Percentiles rank a stretch among this genome's conserved stretches.
Conservation (phyloP, 92 coral and sea anemone species). For the Muricea muricata region DNA sequence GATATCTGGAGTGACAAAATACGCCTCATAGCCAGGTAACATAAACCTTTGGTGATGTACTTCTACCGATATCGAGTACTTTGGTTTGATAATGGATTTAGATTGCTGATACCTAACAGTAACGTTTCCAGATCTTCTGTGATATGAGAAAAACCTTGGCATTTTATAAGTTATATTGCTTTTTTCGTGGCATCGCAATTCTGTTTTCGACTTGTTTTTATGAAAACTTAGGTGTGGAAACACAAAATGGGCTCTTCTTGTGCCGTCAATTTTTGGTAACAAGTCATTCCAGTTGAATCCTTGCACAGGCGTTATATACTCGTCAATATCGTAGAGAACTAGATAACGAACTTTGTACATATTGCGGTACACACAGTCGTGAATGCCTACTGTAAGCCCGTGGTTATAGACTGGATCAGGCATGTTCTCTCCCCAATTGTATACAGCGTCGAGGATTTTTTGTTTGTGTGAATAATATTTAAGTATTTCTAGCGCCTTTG, state of each 20-base stretch:
- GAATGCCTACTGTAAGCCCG: too few species aligned
- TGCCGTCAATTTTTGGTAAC: too few species aligned
- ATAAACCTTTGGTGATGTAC: not conserved
- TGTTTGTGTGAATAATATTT: too few species aligned
- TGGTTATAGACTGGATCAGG: too few species aligned
- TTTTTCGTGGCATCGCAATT: not conserved
- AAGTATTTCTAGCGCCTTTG: not conserved
- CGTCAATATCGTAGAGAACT: conserved; percentile 25
- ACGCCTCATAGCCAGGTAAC: not conserved
- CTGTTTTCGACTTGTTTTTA: not conserved
- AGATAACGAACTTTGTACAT: too few species aligned
- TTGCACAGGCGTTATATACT: not conserved
- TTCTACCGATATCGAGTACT: not conserved
- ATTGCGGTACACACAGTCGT: too few species aligned
- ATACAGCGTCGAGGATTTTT: too few species aligned
- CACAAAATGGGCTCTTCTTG: not conserved
- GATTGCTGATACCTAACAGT: not conserved
- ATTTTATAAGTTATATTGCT: not conserved
- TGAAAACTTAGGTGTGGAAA: conserved; percentile 12
- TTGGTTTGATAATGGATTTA: conserved; percentile 12
- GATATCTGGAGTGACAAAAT: not conserved
- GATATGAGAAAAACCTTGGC: not conserved
- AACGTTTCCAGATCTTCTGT: conserved; percentile 5
- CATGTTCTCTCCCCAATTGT: too few species aligned
- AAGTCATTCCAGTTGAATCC: not conserved